Evolutionary conservation across 2,797 vertebrate species (phyloP), one percentile per base, ranked within the genome.

Genomic region (Chanos chanos): DNA sequence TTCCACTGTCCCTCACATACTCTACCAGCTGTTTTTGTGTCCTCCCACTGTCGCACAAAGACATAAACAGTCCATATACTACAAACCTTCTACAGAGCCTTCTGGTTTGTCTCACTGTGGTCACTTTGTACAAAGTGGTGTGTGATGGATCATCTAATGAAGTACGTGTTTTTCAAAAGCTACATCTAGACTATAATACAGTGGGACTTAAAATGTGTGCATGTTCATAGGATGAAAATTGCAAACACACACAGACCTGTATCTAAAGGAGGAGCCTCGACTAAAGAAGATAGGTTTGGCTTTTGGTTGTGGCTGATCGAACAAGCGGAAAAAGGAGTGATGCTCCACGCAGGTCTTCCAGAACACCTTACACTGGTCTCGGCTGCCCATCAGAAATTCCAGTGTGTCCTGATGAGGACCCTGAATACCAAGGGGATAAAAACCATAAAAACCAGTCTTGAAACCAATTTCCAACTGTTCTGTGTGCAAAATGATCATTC

Each of bases 331-430:
- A 74, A 99, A 99, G 0, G 93, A 92, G 68, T 99, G 97, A 75
- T 99, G 92, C 31, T 99, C 97, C 61, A 99, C 97, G 71, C 97
- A 99, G 77, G 94, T 94, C 86, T 99, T 99, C 97, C 97, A 99
- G 77, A 99, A 98, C 75, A 92, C 90, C 81, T 99, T 99, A 75
- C 95, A 98, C 40, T 93, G 92, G 71, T 99, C 95, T 67, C 97
- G 89, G 75, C 92, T 97, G 56, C 86, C 88, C 90, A 99, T 84
- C 75, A 97, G 78, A 73, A 99, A 99, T 66, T 99, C 96, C 47
- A 99, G 61, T 0, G 94, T 96, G 67, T 98, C 97, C 81, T 97
- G 95, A 76, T 98, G 94, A 0, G 91, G 92, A 7, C 94, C 97
- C 97, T 99, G 44, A 40, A 73, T 48, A 39, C 44, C 8, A 24